Base-by-base conservation (phyloP, 2,113 vertebrate species). In the Alaudala cheleensis region DNA sequence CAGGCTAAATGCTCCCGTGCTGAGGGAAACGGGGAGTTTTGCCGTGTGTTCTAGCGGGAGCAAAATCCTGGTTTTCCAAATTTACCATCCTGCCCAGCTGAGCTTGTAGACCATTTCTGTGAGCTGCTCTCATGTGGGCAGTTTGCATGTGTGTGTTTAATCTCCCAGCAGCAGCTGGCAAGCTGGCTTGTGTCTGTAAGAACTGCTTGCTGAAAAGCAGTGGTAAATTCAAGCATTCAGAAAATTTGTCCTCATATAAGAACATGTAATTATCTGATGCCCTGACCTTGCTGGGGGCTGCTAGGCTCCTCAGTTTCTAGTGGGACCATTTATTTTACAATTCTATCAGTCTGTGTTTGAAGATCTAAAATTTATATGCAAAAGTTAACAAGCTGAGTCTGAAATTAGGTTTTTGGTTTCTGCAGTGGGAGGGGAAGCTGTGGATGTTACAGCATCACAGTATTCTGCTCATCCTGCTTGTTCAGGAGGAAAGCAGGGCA, bases 11-110 rank as follows among this genome's bases (percentile, higher is more conserved):
- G 61, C 24, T 56, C 64, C 62, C 20, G 18, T 29, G 40, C 70
- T 87, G 69, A 40, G 61, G 56, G 76, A 33, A 62, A 23, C 0
- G 29, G 29, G 4, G 31, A 51, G 12, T 60, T 95, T 74, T 71
- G 37, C 31, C 0, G 0, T 49, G 21, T 60, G 25, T 57, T 86
- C 29, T 23, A 24, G 34, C 0, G 0, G 71, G 66, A 70, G 28
- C 56, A 23, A 23, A 49, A 0, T 28, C 56, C 39, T 29, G 5
- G 6, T 56, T 87, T 94, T 37, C 81, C 39, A n/a, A 28, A 28
- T 61, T 57, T 82, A 14, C 37, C 11, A 3, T 61, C 45, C 45
- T 78, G 77, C 37, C 29, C 2, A 1, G 56, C 16, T 79, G 76
- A 83, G 39, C 33, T 77, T 33, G 67, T 67, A 70, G 60, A 66